phyloP scores from a whole-genome alignment of 2,888 invertebrate species.

The Cantharis rufa region DNA sequence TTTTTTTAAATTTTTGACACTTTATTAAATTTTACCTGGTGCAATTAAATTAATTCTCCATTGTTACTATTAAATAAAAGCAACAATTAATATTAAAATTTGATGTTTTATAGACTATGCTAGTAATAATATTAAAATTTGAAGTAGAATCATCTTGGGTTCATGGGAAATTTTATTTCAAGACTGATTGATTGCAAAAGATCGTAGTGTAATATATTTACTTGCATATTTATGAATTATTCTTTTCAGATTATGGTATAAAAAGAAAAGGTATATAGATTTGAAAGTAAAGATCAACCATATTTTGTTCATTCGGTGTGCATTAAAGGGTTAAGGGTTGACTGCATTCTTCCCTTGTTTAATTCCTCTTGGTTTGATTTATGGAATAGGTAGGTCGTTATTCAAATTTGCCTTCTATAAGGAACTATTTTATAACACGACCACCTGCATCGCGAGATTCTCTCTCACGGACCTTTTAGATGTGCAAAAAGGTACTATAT shows the following conservation, averaged over 20 bases:
- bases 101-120: no score
- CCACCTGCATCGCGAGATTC: slow-evolving; percentile 48
- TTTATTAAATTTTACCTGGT: no score
- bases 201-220: slow-evolving; percentile 29
- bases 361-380: slow-evolving; percentile 42
- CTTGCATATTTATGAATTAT: slow-evolving; percentile 21
- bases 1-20: no score
- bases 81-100: no score
- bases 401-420: slow-evolving; percentile 42
- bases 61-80: no score
- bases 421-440: slow-evolving; percentile 46
- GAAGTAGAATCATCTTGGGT: slow-evolving; percentile 20
- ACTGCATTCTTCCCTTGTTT: slow-evolving; percentile 36
- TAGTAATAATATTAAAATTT: not conserved
- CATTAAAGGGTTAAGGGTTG: slow-evolving; percentile 40
- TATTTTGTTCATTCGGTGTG: slow-evolving; percentile 16
- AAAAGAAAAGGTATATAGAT: slow-evolving; percentile 13
- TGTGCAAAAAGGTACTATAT: slow-evolving; percentile 3
- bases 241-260: slow-evolving; percentile 12
- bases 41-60: no score
- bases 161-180: slow-evolving; percentile 35
- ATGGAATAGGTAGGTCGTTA: slow-evolving; percentile 43
- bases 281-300: slow-evolving; percentile 21
- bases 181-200: slow-evolving; percentile 32
- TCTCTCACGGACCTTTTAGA: slow-evolving; percentile 40